phyloP scores from a whole-genome alignment of 2,113 vertebrate species.

The Hystrix brachyura region DNA sequence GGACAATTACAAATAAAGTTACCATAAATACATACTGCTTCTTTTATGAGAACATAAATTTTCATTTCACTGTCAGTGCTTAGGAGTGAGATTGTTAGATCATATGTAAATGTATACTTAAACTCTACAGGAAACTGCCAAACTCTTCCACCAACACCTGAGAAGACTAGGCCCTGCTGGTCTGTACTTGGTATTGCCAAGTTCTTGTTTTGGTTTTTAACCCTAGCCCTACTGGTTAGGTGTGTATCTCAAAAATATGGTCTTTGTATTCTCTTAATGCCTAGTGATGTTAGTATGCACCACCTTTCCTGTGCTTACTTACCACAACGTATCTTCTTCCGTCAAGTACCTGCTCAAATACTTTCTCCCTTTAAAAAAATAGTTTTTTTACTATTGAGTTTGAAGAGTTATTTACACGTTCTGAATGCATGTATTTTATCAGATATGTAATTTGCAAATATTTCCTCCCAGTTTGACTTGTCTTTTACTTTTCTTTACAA shows the following conservation, averaged over 20 bases:
- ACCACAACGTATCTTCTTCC: not conserved
- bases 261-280: not conserved
- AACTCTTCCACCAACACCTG: not conserved
- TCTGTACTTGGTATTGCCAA: not conserved
- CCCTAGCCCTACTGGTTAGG: not conserved
- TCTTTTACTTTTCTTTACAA: not conserved
- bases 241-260: not conserved
- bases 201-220: not conserved
- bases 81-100: not conserved
- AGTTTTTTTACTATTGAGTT: not conserved
- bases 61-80: not conserved
- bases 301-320: not conserved
- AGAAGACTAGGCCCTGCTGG: not conserved
- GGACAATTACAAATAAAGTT: not conserved
- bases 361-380: conserved; percentile 4
- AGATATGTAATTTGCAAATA: not conserved
- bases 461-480: not conserved
- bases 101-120: not conserved
- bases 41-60: not conserved
- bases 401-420: not conserved
- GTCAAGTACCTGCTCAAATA: not conserved
- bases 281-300: not conserved
- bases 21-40: not conserved
- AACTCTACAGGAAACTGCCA: not conserved
- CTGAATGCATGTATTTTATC: not conserved